Base-by-base conservation (phyloP, 2,113 vertebrate genomes). In the Seriola aureovittata region DNA sequence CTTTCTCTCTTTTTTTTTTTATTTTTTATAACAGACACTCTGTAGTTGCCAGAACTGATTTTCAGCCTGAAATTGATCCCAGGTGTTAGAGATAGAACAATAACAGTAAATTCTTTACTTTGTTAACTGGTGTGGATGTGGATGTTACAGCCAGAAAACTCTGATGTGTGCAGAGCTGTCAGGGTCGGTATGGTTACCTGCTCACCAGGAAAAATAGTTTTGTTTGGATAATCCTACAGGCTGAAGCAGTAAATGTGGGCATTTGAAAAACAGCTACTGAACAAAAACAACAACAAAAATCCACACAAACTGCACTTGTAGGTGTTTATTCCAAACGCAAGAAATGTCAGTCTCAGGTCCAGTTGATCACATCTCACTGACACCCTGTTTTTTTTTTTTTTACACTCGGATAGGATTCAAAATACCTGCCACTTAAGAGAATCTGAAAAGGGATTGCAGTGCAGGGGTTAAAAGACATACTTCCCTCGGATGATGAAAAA, bases 21-120 rank as follows among this genome's bases (percentile, higher is more conserved):
- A n/a, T n/a, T n/a, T 62, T 57, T n/a, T 34, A 3, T 25, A 59
- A 21, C 13, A 59, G 10, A 32, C 29, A 69, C 40, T 67, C 23
- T 81, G 19, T 74, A 46, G 40, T n/a, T 74, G 44, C 75, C 66
- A 52, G 58, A 58, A 55, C 12, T 19, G 64, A 70, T 16, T 68
- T 75, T 63, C 5, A 54, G 57, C 75, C 23, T n/a, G 60, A 88
- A 72, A 85, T 78, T 32, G 19, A 82, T 82, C 50, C 40, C 65
- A 57, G 54, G 17, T 80, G 60, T 64, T 36, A 21, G 65, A 60
- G 38, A 71, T 21, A 12, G 55, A 82, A 72, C 66, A 83, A 75
- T 55, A 59, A 78, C n/a, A 78, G 60, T 60, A 67, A 76, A 76
- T 76, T 68, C 52, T 76, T 64, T 59, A 38, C 16, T 70, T 68